These are phyloP conservation scores for Phaenicophaeus curvirostris DNA, from an alignment of 2,797 vertebrate species.

Conservation along the genomic window DNA sequence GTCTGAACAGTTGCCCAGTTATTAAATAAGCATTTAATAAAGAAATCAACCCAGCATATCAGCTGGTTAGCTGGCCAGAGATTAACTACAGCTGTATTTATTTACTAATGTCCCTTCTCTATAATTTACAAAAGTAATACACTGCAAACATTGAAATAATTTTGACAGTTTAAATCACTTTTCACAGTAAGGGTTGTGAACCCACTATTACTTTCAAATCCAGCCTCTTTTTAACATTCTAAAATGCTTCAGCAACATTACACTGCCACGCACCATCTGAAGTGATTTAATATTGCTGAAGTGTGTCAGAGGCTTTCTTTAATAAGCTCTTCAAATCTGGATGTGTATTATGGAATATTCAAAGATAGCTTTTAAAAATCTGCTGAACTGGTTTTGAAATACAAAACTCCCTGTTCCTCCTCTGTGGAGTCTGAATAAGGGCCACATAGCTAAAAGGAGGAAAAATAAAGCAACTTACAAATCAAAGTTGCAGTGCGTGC, in stretches of 20 bases:
- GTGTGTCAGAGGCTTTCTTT: constrained; percentile 79
- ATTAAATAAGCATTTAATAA: constrained; percentile 53
- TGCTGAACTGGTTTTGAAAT: constrained; percentile 63
- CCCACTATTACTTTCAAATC: constrained; percentile 72
- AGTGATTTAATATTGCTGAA: constrained; percentile 81
- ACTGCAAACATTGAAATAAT: constrained; percentile 61
- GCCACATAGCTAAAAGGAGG: accelerated
- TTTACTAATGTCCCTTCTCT: constrained; percentile 67
- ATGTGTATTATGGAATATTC: constrained; percentile 73
- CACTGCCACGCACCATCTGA: constrained; percentile 69
- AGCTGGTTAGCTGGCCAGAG: constrained; percentile 27
- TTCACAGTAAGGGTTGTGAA: constrained; percentile 68
- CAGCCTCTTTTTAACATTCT: constrained; percentile 73
- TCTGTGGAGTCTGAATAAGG: neutral
- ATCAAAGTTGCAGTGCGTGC: neutral
- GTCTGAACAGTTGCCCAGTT: constrained; percentile 47
- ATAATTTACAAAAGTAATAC: constrained; percentile 71
- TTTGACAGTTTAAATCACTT: constrained; percentile 75
- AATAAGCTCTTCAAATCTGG: constrained; percentile 80
- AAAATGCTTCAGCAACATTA: constrained; percentile 79
- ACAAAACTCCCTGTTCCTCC: constrained; percentile 44
- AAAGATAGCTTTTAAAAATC: constrained; percentile 66
- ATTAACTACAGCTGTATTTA: constrained; percentile 60
- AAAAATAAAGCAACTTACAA: neutral
- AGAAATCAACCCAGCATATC: constrained; percentile 43